Percentiles rank a stretch among this genome's conserved stretches.
These are phyloP conservation scores for Cynoglossus semilaevis DNA, from an alignment of 2,113 vertebrate species.

Conservation along the genomic window DNA sequence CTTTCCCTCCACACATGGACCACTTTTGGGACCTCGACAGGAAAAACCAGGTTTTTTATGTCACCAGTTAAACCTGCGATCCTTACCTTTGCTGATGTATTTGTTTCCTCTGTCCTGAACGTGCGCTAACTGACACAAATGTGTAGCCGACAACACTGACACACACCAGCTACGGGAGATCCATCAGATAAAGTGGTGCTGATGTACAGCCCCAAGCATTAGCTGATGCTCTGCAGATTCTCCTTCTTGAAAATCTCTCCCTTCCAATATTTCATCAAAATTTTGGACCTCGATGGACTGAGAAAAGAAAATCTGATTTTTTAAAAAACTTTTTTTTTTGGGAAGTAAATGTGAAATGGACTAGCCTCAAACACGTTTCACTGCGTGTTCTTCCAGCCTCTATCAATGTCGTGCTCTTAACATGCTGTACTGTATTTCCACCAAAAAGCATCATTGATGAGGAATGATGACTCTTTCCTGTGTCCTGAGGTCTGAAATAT, in stretches of 20 bases:
- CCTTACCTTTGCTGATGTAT: too few species aligned
- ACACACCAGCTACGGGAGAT: conserved; percentile 20
- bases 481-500: conserved; percentile 32
- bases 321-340: too few species aligned
- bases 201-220: conserved; percentile 3
- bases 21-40: conserved; percentile 37
- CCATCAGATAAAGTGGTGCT: conserved; percentile 1
- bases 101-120: too few species aligned
- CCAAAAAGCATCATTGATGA: conserved; percentile 37
- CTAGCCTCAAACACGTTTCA: too few species aligned
- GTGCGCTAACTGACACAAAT: too few species aligned
- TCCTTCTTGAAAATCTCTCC: conserved; percentile 5
- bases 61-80: background rate
- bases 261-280: background rate
- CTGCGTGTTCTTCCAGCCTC: conserved; percentile 14
- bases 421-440: background rate
- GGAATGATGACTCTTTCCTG: conserved; percentile 38
- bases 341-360: too few species aligned
- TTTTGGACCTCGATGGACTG: background rate
- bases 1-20: conserved; percentile 47
- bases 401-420: conserved; percentile 14
- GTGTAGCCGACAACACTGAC: background rate
- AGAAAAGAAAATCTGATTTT: background rate
- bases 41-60: conserved; percentile 17
- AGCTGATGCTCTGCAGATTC: conserved; percentile 32